Evolutionary conservation across 2,113 vertebrate species (phyloP).

Genomic region (Dromaius novaehollandiae): DNA sequence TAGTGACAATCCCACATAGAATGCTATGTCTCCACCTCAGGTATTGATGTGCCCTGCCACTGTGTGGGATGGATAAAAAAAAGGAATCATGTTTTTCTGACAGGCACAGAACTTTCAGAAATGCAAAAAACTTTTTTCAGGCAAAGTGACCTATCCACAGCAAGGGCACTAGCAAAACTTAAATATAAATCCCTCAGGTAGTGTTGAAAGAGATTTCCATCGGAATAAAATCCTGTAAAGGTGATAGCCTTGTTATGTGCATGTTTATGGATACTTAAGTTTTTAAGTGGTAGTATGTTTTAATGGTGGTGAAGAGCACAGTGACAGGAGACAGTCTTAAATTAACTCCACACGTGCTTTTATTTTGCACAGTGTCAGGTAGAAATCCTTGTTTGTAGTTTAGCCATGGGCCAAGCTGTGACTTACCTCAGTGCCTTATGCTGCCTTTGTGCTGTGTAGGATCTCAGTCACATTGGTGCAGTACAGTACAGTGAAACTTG

Average conservation of each 20-base stretch:
- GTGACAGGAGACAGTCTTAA: neutral
- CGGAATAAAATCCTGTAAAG: neutral
- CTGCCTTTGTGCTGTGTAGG: rapidly evolving
- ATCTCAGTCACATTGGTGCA: neutral
- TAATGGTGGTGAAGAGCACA: neutral
- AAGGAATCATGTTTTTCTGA: neutral
- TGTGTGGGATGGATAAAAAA: neutral
- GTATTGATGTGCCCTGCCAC: neutral
- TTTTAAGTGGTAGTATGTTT: neutral
- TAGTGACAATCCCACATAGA: rapidly evolving
- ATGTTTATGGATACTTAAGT: neutral
- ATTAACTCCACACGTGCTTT: neutral
- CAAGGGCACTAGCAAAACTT: neutral
- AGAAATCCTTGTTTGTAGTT: neutral
- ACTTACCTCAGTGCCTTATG: neutral
- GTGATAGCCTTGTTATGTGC: neutral
- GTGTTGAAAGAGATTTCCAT: neutral
- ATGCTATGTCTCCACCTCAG: rapidly evolving
- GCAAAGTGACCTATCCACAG: neutral
- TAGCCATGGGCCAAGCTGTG: neutral
- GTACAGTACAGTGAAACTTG: neutral
- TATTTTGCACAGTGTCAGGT: neutral
- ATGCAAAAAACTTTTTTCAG: neutral
- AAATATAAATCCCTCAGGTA: neutral
- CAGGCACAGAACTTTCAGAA: neutral